Base-by-base conservation (phyloP, 2,888 invertebrate species). In the Nemoura dubitans region DNA sequence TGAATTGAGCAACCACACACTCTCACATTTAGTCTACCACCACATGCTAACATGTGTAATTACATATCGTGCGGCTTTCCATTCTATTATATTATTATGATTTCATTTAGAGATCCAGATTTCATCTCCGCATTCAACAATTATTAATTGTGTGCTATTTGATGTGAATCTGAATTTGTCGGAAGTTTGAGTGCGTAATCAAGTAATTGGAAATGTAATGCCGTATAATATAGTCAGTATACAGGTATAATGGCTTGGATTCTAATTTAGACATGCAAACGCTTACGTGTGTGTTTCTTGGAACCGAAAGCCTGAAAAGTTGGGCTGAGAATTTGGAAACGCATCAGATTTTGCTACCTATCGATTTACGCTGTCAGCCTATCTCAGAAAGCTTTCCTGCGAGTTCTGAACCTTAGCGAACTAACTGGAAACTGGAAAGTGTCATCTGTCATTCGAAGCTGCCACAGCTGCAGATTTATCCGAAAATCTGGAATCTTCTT, bases 101-200 rank as follows among this genome's bases (percentile, higher is more conserved):
- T 59, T 59, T 21, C 59, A 59, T 59, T 59, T 10, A 59, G 59
- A 59, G 59, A 1, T 59, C 59, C 14, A 59, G 59, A 59, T 59
- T 59, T 59, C 59, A 59, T 59, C 59, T 59, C 59, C 59, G 59
- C 59, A 59, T 59, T 59, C 59, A 59, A 59, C 59, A 59, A 59
- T 59, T 21, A 59, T 59, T 21, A 7, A 59, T 59, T 2, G 59
- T 59, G 59, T 59, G 59, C 59, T 59, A 59, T 59, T 59, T 59
- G 59, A 59, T 59, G 59, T 21, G 59, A 59, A 59, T 59, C 59
- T 59, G 16, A 59, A 2, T 59, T 59, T 7, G 59, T 59, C 59
- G 59, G 59, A 59, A 59, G 59, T 59, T 36, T 59, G 59, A 59
- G 59, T 59, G 59, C 59, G 59, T 59, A 59, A 59, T 59, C 59